Percentiles rank a stretch among this genome's conserved stretches.
These are phyloP conservation scores for Buathra laborator DNA, from an alignment of 2,888 invertebrate genomes.

Conservation along the genomic window DNA sequence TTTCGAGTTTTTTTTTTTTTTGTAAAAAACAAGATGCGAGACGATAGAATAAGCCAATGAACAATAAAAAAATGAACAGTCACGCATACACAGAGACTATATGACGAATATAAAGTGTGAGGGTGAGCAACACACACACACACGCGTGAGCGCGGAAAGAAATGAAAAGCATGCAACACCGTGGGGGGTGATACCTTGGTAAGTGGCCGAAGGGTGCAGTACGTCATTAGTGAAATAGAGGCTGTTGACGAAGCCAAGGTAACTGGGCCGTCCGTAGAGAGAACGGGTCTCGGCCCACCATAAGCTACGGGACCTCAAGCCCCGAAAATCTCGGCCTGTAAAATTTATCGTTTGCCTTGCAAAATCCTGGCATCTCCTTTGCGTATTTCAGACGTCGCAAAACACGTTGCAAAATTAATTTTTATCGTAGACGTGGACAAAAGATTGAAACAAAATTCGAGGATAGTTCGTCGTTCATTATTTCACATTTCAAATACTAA, in stretches of 20 bases:
- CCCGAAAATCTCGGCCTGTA: conserved; percentile 82
- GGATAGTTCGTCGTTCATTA: conserved; percentile 8
- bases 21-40: conserved; percentile 22
- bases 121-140: conserved; percentile 18
- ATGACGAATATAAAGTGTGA: conserved; percentile 1
- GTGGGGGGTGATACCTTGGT: conserved; percentile 79
- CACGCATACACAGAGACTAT: conserved; percentile 22
- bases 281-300: conserved; percentile 81
- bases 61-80: conserved; percentile 45
- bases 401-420: conserved; percentile 1
- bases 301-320: conserved; percentile 82
- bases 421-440: not conserved
- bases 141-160: conserved; percentile 26
- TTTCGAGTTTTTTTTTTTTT: not conserved
- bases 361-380: conserved; percentile 39
- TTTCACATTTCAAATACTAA: not conserved
- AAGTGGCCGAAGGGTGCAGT: conserved; percentile 79
- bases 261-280: conserved; percentile 80
- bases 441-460: not conserved
- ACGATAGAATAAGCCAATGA: conserved; percentile 57
- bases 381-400: conserved; percentile 8
- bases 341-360: conserved; percentile 71
- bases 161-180: conserved; percentile 69
- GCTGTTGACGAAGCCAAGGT: conserved; percentile 83
- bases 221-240: conserved; percentile 84